Base-by-base conservation (phyloP, 2,113 vertebrate genomes). In the Calonectris borealis region DNA sequence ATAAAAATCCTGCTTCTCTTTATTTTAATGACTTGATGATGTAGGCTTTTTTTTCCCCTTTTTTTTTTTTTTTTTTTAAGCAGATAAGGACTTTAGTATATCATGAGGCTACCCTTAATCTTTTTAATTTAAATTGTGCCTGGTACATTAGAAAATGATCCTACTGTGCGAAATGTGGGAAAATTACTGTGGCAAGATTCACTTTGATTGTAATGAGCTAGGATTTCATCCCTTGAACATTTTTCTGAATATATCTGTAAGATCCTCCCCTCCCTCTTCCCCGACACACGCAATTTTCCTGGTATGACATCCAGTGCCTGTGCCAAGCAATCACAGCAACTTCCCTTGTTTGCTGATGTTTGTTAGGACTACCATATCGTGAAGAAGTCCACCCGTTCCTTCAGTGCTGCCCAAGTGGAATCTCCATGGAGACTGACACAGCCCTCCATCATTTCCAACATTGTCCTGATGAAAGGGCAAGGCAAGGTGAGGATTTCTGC, bases 401-500 rank as follows among this genome's bases (percentile, higher is more conserved):
- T 99, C 77, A 99, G 99, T 96, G 99, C 99, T 2, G 98, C 99
- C 94, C 99, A 99, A 95, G 99, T 99, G 97, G 99, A 99, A 84
- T 99, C 99, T 71, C 99, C 99, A 49, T 99, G 99, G 99, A 98
- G 99, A 97, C 98, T 99, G 88, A 99, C 99, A 11, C 99, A 99
- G 94, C 99, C 99, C 0, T 99, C 99, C 18, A 99, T 99, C 96
- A 99, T 99, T 97, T 99, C 99, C 83, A 99, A 99, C 89, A 99
- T 99, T 0, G 99, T 99, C 83, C 97, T 99, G 93, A 99, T 99
- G 99, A 99, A 99, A 98, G 99, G 99, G 86, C 99, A 99, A 95
- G 99, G 99, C 96, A 99, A 99, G 99, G 99, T 99, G 98, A 99
- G 98, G 66, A 20, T 65, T 86, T 76, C 52, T 79, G 15, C 52